Conservation (phyloP, 2,113 vertebrate genomes). For the Cyanocitta stelleri region DNA sequence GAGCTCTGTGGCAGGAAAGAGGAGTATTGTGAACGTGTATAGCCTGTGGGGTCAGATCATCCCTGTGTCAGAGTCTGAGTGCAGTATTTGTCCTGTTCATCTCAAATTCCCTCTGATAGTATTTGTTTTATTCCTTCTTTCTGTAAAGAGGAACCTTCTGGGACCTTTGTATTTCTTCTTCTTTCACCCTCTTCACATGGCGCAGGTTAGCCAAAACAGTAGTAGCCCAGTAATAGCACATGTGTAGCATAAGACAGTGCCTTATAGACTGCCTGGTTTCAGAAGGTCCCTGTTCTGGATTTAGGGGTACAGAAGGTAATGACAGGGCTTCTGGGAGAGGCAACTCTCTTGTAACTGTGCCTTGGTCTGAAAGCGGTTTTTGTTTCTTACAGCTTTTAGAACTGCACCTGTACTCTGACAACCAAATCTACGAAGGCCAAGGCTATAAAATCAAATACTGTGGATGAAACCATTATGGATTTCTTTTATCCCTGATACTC, state of each 20-base stretch:
- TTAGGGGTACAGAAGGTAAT: neutral
- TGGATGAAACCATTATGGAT: neutral
- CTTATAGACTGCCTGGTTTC: neutral
- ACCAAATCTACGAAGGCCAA: neutral
- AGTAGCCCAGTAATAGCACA: neutral
- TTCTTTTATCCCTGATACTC: neutral
- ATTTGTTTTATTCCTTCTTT: neutral
- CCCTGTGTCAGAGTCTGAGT: neutral
- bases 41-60: neutral
- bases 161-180: neutral
- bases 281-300: neutral
- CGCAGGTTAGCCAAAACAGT: neutral
- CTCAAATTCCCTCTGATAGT: neutral
- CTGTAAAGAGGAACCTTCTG: neutral
- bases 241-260: rapidly evolving
- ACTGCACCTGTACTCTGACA: neutral
- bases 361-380: neutral
- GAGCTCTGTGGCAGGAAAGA: neutral
- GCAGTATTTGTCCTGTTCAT: neutral
- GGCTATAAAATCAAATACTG: neutral
- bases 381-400: neutral
- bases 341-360: neutral
- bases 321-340: neutral
- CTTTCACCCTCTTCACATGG: neutral
- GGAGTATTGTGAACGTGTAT: neutral